Evolutionary conservation across 2,113 vertebrate genomes (phyloP), one percentile per base, ranked within the genome.

Genomic region (Salvator merianae): DNA sequence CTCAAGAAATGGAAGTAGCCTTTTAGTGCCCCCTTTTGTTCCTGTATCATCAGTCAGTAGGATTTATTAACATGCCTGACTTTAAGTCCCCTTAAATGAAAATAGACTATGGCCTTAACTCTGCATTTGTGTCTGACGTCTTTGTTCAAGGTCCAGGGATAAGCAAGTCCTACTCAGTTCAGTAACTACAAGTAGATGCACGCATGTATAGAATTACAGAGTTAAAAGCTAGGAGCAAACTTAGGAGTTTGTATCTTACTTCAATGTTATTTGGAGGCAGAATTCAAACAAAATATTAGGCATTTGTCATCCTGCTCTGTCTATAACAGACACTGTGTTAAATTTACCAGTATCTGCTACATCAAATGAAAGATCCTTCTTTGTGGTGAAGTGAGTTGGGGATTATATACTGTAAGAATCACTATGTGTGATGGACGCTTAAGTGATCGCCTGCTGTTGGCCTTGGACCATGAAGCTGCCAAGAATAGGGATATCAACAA

Each of bases 401-500:
- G 82, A 90, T 92, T 93, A 87, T 84, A 77, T 76, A 81, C 84
- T 89, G 10, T 85, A 90, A 93, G 86, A 92, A 90, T 59, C 83
- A 76, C 82, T 83, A 6, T 68, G 65, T 77, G 76, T 94, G 91
- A 94, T 86, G 82, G 88, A 95, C 55, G 34, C n/a, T 86, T 91
- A 94, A 91, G 82, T 87, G 90, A 91, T 91, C 79, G n/a, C 79
- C 91, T 62, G 85, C 90, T 92, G 66, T 32, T 91, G 87, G 81
- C 84, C 87, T 91, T 91, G 82, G 86, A 92, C 82, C 3, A 0
- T 80, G 86, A 91, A 90, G 84, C 86, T 93, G 86, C 55, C 85
- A 81, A 90, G 93, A 94, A 94, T 93, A 94, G 81, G 82, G 90
- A 86, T 75, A 86, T 53, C 83, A 90, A 79, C 38, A 93, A 93